A percentile compares a stretch with the other conserved stretches of the same genome.
phyloP scores from a whole-genome alignment of 2,888 invertebrate species.

The Drosophila formosana region DNA sequence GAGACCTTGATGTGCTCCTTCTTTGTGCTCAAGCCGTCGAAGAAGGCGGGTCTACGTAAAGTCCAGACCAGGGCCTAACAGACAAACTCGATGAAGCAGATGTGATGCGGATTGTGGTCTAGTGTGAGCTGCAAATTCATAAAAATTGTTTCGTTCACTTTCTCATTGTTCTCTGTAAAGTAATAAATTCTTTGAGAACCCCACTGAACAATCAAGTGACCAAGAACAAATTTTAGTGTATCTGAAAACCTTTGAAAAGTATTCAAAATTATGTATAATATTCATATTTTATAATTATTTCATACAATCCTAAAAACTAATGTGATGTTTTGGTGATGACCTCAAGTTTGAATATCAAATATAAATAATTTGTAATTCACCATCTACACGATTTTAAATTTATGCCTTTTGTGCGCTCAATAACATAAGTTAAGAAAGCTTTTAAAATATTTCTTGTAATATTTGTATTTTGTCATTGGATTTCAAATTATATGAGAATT shows the following conservation, averaged over 20 bases:
- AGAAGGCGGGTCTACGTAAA: conserved; percentile 52
- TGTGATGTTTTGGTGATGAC: too few species aligned
- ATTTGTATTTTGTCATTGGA: too few species aligned
- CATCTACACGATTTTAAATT: too few species aligned
- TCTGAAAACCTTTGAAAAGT: not conserved
- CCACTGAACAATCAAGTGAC: too few species aligned
- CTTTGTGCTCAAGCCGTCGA: conserved; percentile 70
- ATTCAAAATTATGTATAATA: not conserved
- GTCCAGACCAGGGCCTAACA: conserved; percentile 22
- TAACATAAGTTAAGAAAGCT: too few species aligned
- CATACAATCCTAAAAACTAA: not conserved
- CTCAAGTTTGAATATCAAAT: not conserved
- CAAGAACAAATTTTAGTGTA: not conserved
- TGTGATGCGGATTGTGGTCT: not conserved
- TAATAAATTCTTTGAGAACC: too few species aligned
- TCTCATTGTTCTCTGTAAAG: not conserved
- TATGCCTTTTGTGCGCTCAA: too few species aligned
- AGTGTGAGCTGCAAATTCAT: conserved; percentile 29
- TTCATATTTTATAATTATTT: not conserved
- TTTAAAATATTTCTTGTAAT: too few species aligned
- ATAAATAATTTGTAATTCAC: not conserved
- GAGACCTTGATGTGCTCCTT: conserved; percentile 98
- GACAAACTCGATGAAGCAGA: not conserved
- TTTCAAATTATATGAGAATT: too few species aligned
- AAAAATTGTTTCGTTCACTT: conserved; percentile 36